Base-by-base conservation (phyloP, 2,113 vertebrate genomes). In the Ascaphus truei region DNA sequence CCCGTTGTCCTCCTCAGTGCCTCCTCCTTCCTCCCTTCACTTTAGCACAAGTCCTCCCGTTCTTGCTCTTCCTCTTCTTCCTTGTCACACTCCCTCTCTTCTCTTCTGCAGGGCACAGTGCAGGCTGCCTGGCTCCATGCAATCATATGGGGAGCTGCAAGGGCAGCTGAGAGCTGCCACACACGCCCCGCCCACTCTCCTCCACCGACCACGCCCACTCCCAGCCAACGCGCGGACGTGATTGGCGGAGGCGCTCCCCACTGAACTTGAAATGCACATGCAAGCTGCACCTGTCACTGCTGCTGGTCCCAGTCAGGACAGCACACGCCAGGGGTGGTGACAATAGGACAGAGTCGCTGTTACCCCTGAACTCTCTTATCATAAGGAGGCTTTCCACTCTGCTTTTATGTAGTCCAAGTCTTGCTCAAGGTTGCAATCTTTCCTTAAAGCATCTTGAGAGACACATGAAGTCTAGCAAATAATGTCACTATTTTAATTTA, bases 281-380 rank as follows among this genome's bases (percentile, higher is more conserved):
- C 59, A 72, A 73, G 74, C 76, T 79, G 80, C 82, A 84, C 81
- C 85, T 85, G 85, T 83, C 81, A 50, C 53, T 50, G 16, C 16
- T 15, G 64, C 20, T 16, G 34, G 41, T 16, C 16, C 4, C 31
- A 48, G 65, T 15, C 30, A 25, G 66, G 55, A 50, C 51, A 15
- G 53, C 65, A 58, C 65, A 58, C 48, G 65, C 8, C 39, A 13
- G 9, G 18, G 25, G 37, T 22, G 16, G 53, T n/a, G n/a, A n/a
- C n/a, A n/a, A n/a, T n/a, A n/a, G n/a, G n/a, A n/a, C n/a, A n/a
- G n/a, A n/a, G n/a, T n/a, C n/a, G n/a, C n/a, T n/a, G n/a, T n/a
- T n/a, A n/a, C n/a, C n/a, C n/a, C n/a, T n/a, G n/a, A n/a, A n/a
- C n/a, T n/a, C n/a, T n/a, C n/a, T n/a, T n/a, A n/a, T n/a, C n/a